phyloP scores from a whole-genome alignment of 1,140 invertebrate species.

The Magallana ariakensis region DNA sequence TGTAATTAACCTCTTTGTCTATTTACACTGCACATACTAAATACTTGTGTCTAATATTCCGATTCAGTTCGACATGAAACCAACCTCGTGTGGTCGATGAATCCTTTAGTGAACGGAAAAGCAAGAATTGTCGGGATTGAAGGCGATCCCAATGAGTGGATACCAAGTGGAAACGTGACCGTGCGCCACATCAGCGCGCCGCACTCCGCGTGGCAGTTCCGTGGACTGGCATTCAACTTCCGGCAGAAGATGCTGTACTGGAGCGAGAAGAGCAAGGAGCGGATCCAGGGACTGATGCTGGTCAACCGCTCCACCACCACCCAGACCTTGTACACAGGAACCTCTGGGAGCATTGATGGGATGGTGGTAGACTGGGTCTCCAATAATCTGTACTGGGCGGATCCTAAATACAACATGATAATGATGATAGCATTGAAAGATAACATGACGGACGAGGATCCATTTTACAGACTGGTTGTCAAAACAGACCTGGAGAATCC shows the following conservation, averaged over 20 bases:
- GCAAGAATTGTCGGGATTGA: slow-evolving; percentile 72
- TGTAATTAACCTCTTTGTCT: no score
- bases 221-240: slow-evolving; percentile 69
- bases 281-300: slow-evolving; percentile 66
- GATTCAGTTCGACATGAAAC: slow-evolving; percentile 69
- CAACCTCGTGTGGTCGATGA: slow-evolving; percentile 75
- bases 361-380: slow-evolving; percentile 95
- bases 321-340: slow-evolving; percentile 66
- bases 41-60: background rate
- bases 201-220: slow-evolving; percentile 64
- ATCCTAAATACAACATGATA: slow-evolving; percentile 84
- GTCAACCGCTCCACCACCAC: slow-evolving; percentile 67
- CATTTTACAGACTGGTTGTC: slow-evolving; percentile 65
- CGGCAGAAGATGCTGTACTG: slow-evolving; percentile 66
- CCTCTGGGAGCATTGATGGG: slow-evolving; percentile 86
- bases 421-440: slow-evolving; percentile 65
- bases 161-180: slow-evolving; percentile 62
- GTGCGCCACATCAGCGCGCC: slow-evolving; percentile 71
- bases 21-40: no score
- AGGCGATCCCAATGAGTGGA: slow-evolving; percentile 72
- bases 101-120: slow-evolving; percentile 59
- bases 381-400: slow-evolving; percentile 98
- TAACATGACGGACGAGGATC: slow-evolving; percentile 33
- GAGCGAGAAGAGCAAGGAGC: slow-evolving; percentile 72
- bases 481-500: slow-evolving; percentile 67